Percentiles rank a stretch among this genome's conserved stretches.
Evolutionary conservation across 2,113 vertebrate species (phyloP).

Genomic region (Caranx melampygus): DNA sequence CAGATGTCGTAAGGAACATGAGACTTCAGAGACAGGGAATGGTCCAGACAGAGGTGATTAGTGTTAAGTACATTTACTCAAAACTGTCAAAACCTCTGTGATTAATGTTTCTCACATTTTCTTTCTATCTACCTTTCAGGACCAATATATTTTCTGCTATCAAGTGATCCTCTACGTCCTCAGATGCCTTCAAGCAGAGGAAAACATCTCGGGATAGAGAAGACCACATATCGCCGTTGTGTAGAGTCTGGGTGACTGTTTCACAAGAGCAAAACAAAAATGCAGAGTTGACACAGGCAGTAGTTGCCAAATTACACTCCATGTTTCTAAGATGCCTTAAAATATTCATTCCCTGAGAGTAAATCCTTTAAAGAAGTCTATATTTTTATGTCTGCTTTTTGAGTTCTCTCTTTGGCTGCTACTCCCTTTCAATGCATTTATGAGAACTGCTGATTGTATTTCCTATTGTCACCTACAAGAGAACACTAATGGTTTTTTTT

Average conservation of each 20-base stretch:
- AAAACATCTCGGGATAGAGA: constrained; percentile 86
- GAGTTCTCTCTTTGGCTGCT: constrained; percentile 73
- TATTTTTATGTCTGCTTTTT: constrained; percentile 77
- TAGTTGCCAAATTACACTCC: constrained; percentile 68
- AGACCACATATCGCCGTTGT: not conserved
- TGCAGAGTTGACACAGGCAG: constrained; percentile 61
- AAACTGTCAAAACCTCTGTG: not conserved
- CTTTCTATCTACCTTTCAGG: constrained; percentile 76
- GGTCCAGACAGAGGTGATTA: constrained; percentile 95
- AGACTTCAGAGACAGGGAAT: constrained; percentile 96
- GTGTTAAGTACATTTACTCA: not conserved
- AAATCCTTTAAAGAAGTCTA: constrained; percentile 72
- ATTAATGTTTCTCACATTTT: not conserved
- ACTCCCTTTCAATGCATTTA: constrained; percentile 68
- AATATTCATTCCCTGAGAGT: constrained; percentile 59
- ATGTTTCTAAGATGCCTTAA: constrained; percentile 68
- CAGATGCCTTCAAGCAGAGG: constrained; percentile 91
- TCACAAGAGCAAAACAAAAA: constrained; percentile 43
- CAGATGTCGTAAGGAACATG: constrained; percentile 93
- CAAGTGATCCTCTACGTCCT: constrained; percentile 97
- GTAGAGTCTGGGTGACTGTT: constrained; percentile 31
- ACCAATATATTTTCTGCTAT: constrained; percentile 99
- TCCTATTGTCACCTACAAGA: constrained; percentile 63
- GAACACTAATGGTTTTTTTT: constrained; percentile 60
- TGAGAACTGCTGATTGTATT: constrained; percentile 80